Evolutionary conservation across 1,140 invertebrate genomes (phyloP).

Genomic region (Eupeodes corollae): DNA sequence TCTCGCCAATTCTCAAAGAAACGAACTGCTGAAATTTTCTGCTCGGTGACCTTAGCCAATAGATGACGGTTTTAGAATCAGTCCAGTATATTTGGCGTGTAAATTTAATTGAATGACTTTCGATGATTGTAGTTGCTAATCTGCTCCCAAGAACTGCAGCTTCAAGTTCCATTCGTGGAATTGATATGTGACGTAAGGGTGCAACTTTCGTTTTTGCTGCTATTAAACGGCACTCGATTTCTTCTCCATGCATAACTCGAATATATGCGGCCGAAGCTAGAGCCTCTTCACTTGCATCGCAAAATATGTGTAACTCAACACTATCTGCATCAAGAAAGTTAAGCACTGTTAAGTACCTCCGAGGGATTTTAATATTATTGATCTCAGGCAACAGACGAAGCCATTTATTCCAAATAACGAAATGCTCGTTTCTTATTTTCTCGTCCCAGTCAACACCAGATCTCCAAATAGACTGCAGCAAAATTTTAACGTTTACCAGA

Average conservation of each 20-base stretch:
- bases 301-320: conserved; percentile 3
- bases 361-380: background rate
- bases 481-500: conserved; percentile 6
- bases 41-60: conserved; percentile 15
- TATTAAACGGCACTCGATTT: background rate
- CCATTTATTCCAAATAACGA: conserved; percentile 1
- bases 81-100: conserved; percentile 4
- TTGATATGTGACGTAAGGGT: conserved; percentile 21
- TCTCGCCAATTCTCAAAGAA: too few species aligned
- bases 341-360: background rate
- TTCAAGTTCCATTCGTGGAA: too few species aligned
- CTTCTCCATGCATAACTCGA: background rate
- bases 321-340: too few species aligned
- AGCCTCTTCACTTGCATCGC: background rate
- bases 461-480: conserved; percentile 13
- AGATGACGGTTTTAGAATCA: conserved; percentile 10
- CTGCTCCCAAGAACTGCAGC: conserved; percentile 31
- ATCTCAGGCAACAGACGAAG: background rate
- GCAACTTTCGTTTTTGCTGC: conserved; percentile 27
- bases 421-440: background rate
- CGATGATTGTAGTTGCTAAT: too few species aligned
- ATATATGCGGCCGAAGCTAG: conserved; percentile 3
- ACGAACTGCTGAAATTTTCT: too few species aligned
- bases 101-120: conserved; percentile 13
- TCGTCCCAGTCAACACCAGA: conserved; percentile 12